Evolutionary conservation across 2,797 vertebrate genomes (phyloP), one percentile per base, ranked within the genome.

Genomic region (Lagocephalus sceleratus): DNA sequence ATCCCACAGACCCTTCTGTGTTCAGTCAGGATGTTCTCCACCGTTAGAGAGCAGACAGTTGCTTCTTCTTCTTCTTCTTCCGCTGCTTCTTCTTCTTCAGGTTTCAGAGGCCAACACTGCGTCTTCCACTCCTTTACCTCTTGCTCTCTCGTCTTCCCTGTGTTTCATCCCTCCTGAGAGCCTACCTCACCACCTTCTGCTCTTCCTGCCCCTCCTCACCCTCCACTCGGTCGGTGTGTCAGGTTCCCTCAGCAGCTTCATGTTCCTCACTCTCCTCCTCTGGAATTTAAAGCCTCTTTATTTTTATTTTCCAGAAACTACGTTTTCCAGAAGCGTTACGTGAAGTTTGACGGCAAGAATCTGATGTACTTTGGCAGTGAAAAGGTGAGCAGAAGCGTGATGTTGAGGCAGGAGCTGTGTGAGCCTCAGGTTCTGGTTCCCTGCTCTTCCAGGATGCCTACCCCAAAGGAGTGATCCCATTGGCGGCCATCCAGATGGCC

Each of bases 311-410:
- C 60, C 70, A 98, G 96, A 85, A 98, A 97, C 83, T 99, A 96
- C 5, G 96, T 98, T 73, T 99, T 98, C 84, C 97, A 99, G 90
- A 95, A 94, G 67, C 94, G 97, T 53, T 99, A 91, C 1, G 90
- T 98, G 76, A 94, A 93, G 79, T 98, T 98, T 21, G 94, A 98
- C 0, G 94, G 97, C 7, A 95, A 94, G 73, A 96, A 92, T 72
- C 83, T 99, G 75, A 95, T 92, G 95, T 99, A 99, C 81, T 98
- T 92, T 58, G 92, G 93, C 77, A 95, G 86, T 26, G 97, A 99
- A 69, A 99, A 99, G 94, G 97, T 98, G 79, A 29, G 22, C 8
- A 17, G 26, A 10, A 19, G 1, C n/a, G 6, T 51, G 9, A n/a
- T 23, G 11, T 25, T 38, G 5, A 38, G 32, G 32, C 5, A 5